Conservation (phyloP, 2,797 vertebrate genomes). For the Acanthurus tractus region DNA sequence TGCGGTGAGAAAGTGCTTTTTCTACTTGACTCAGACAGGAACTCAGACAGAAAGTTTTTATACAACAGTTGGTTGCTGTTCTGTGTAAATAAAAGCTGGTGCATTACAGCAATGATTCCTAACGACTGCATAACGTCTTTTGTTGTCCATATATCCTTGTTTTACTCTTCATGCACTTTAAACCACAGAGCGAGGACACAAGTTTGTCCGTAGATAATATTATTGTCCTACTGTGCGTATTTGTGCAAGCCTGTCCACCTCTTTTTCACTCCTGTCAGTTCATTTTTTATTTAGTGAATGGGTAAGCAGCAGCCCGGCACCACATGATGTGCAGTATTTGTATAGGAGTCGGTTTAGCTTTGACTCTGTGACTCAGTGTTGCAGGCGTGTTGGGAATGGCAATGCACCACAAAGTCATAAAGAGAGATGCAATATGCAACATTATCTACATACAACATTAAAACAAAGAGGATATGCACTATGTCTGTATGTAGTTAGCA, state of each 20-base stretch:
- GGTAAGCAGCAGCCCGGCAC: neutral
- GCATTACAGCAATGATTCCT: neutral
- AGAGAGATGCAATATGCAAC: neutral
- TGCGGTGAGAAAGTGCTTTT: neutral
- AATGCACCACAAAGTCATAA: neutral
- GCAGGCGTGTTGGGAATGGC: neutral
- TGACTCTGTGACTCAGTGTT: neutral
- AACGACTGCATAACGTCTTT: neutral
- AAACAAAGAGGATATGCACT: neutral
- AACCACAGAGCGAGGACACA: neutral
- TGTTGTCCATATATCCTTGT: neutral
- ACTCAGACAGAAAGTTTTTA: neutral
- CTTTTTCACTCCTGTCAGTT: conserved; percentile 1
- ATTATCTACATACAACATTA: neutral
- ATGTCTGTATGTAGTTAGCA: neutral
- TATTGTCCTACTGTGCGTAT: conserved; percentile 4
- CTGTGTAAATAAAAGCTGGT: neutral
- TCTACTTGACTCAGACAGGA: neutral
- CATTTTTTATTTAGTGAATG: conserved; percentile 10
- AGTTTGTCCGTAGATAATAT: neutral
- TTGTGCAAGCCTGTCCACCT: neutral
- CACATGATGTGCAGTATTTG: neutral
- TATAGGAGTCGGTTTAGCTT: conserved; percentile 1
- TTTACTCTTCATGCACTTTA: neutral
- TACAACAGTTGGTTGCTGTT: neutral